A percentile compares a stretch with the other conserved stretches of the same genome.
These are phyloP conservation scores for Budorcas taxicolor DNA, from an alignment of 2,113 vertebrate genomes.

Conservation along the genomic window DNA sequence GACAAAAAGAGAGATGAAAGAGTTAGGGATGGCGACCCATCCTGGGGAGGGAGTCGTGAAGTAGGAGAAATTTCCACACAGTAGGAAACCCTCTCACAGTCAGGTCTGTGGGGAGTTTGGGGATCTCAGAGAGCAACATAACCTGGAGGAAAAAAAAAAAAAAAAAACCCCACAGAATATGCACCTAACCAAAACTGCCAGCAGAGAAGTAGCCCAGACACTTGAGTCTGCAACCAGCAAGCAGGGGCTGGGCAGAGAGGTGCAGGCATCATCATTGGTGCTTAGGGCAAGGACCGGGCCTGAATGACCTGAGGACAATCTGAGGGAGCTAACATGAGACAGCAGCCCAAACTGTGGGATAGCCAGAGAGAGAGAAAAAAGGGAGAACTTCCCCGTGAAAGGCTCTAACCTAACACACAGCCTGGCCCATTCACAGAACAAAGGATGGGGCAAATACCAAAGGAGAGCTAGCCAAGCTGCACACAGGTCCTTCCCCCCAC, in stretches of 20 bases:
- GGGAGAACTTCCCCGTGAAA: background rate
- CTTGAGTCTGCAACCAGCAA: background rate
- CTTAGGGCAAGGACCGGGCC: background rate
- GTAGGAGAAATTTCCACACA: background rate
- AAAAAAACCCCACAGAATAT: background rate
- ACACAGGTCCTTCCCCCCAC: fast-evolving
- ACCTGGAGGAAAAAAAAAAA: background rate
- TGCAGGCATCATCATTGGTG: fast-evolving
- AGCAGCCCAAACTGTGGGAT: background rate
- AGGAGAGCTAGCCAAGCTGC: background rate
- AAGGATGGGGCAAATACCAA: background rate
- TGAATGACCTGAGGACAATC: background rate
- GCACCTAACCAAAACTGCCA: background rate
- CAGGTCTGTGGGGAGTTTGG: background rate
- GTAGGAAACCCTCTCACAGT: background rate
- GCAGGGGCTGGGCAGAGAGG: background rate
- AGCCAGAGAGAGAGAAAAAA: background rate
- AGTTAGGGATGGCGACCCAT: background rate
- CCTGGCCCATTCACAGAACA: background rate
- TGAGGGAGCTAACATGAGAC: background rate
- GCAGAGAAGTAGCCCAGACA: background rate
- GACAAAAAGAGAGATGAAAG: background rate
- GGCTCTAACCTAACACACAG: background rate
- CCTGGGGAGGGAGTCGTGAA: background rate
- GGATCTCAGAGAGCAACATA: background rate